Percentiles rank a stretch among this genome's conserved stretches.
Evolutionary conservation across 2,888 invertebrate species (phyloP).

Genomic region (Neoaliturus tenellus): DNA sequence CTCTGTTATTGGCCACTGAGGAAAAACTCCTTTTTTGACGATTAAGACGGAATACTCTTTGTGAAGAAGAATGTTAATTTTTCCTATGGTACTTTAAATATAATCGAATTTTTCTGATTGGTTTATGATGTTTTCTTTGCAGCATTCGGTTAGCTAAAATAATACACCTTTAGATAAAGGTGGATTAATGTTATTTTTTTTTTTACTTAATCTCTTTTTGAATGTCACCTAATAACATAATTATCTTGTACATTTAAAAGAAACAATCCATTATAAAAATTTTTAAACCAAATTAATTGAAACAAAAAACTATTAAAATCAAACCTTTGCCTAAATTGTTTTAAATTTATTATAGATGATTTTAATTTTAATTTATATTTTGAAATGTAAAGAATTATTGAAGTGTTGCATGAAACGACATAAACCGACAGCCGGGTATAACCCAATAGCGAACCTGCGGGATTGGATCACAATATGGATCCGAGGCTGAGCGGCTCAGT

Average conservation of each 20-base stretch:
- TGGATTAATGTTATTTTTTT: too few relatives aligned
- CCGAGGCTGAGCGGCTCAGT: conserved; percentile 2
- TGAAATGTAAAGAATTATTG: too few relatives aligned
- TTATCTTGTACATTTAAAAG: too few relatives aligned
- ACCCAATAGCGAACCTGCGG: neutral
- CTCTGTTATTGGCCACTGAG: conserved; percentile 26
- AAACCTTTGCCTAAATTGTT: too few relatives aligned
- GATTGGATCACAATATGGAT: neutral
- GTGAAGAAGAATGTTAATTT: neutral
- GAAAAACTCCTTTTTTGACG: neutral
- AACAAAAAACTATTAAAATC: too few relatives aligned
- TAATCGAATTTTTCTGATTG: neutral
- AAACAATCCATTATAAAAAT: too few relatives aligned
- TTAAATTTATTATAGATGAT: too few relatives aligned
- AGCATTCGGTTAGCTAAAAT: conserved; percentile 1
- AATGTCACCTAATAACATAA: conserved; percentile 3
- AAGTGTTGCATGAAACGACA: too few relatives aligned
- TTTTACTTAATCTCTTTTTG: neutral
- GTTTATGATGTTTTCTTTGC: neutral
- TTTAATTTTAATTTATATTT: too few relatives aligned
- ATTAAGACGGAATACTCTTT: neutral
- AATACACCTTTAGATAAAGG: conserved; percentile 4
- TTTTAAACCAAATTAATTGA: too few relatives aligned
- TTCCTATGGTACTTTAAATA: neutral
- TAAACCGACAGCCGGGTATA: too few relatives aligned